Base-by-base conservation (phyloP, 2,113 vertebrate species). In the Psilopogon haemacephalus region DNA sequence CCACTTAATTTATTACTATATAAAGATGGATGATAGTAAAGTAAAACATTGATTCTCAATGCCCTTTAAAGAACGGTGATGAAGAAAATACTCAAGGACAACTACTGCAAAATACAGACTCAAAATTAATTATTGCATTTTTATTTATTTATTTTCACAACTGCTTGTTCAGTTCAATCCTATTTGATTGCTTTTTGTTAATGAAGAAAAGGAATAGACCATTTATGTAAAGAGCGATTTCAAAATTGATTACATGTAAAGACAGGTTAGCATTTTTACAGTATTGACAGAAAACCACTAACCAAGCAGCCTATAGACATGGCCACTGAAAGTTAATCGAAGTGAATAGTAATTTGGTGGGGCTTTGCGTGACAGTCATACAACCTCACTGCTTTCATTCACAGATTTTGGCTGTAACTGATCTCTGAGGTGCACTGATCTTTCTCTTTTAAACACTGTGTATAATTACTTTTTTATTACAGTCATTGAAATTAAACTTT, bases 1-100 rank as follows among this genome's bases (percentile, higher is more conserved):
- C 97, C 97, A 98, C 98, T 99, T 99, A 98, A 99, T 99, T 99
- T 99, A 99, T 99, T 98, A 98, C 98, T 98, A 98, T 99, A 99
- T 98, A 98, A 98, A 99, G 98, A 99, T 98, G 98, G 98, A 99
- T 98, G 98, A 98, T 86, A 95, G 97, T 96, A 98, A 97, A 97
- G 97, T 95, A 91, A 95, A 91, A 96, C 98, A 99, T 99, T 97
- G 98, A 99, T 98, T 98, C 98, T 97, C 98, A 98, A 98, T 98
- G 98, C 97, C 97, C 98, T 98, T 98, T 98, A 98, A 98, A 98
- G 98, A 98, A 97, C 88, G 88, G 97, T 91, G 88, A 98, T 95
- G 98, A 98, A 98, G 97, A 97, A 95, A 97, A 97, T 95, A 97
- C 96, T 98, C 96, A 93, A 97, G 97, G 98, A 98, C 97, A 98